phyloP scores from a whole-genome alignment of 2,797 vertebrate genomes.

The Lepidocolaptes lacrymiger region DNA sequence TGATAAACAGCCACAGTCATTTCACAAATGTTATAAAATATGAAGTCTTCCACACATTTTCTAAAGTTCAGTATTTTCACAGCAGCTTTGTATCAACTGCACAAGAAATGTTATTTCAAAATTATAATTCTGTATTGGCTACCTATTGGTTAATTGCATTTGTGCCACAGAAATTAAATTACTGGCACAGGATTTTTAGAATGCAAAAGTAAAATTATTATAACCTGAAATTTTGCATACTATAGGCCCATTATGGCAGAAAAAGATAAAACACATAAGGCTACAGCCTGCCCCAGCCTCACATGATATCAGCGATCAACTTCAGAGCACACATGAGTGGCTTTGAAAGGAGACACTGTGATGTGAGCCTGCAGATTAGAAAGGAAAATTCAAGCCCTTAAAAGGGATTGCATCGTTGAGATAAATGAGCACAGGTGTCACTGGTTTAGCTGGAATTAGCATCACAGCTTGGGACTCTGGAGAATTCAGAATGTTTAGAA shows the following conservation, averaged over 20 bases:
- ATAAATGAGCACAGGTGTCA: constrained; percentile 27
- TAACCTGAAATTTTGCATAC: neutral
- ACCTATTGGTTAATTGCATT: neutral
- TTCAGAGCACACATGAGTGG: neutral
- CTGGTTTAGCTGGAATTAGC: neutral
- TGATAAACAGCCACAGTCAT: neutral
- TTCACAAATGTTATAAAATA: neutral
- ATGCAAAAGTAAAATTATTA: neutral
- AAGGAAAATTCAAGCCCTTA: constrained; percentile 11
- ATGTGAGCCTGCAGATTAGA: neutral
- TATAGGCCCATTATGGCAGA: neutral
- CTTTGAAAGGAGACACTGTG: constrained; percentile 11
- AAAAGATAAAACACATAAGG: neutral
- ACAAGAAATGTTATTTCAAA: neutral
- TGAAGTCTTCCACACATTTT: neutral
- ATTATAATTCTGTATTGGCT: neutral
- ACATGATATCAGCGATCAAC: neutral
- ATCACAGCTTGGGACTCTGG: neutral
- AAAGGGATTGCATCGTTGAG: neutral
- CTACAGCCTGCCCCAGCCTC: neutral
- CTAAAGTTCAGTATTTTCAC: neutral
- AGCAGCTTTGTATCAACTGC: neutral
- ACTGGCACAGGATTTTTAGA: neutral
- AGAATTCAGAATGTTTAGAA: neutral
- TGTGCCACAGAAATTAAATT: neutral